phyloP scores from a whole-genome alignment of 2,888 invertebrate genomes.

The Philaethria dido region DNA sequence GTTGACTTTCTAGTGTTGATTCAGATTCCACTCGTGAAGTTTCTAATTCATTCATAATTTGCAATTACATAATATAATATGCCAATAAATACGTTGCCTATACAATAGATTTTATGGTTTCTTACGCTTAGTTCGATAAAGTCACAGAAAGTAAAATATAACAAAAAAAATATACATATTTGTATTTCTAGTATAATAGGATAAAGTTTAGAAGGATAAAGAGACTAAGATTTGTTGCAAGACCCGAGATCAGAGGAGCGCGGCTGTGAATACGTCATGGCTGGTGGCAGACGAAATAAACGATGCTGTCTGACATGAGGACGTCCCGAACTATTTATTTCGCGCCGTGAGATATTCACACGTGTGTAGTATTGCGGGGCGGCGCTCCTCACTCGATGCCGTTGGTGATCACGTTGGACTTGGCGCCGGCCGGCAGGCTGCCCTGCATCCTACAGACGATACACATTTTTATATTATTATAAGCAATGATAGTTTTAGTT shows the following conservation, averaged over 20 bases:
- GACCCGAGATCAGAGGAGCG: conserved; percentile 72
- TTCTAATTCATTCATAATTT: conserved; percentile 11
- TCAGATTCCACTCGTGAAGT: conserved; percentile 19
- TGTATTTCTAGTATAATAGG: conserved; percentile 60
- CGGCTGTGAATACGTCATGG: conserved; percentile 74
- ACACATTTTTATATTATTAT: no score
- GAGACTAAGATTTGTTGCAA: conserved; percentile 63
- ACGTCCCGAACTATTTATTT: conserved; percentile 69
- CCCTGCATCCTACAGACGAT: conserved; percentile 56
- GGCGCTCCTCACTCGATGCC: conserved; percentile 64
- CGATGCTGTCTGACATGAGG: conserved; percentile 45
- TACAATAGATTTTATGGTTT: conserved; percentile 15
- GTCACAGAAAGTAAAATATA: conserved; percentile 45
- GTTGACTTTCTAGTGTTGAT: conserved; percentile 25
- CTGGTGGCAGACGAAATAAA: conserved; percentile 54
- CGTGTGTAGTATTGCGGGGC: conserved; percentile 44
- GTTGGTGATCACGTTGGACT: conserved; percentile 60
- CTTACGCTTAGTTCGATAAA: conserved; percentile 23
- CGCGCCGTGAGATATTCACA: conserved; percentile 77
- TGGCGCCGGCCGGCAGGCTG: conserved; percentile 50
- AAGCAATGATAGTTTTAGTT: no score
- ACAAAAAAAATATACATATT: conserved; percentile 67
- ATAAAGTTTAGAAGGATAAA: conserved; percentile 56
- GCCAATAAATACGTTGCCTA: conserved; percentile 31
- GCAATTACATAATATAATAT: conserved; percentile 18